A percentile compares a stretch with the other conserved stretches of the same genome.
These are phyloP conservation scores for Busseola fusca DNA, from an alignment of 2,888 invertebrate species.

Conservation along the genomic window DNA sequence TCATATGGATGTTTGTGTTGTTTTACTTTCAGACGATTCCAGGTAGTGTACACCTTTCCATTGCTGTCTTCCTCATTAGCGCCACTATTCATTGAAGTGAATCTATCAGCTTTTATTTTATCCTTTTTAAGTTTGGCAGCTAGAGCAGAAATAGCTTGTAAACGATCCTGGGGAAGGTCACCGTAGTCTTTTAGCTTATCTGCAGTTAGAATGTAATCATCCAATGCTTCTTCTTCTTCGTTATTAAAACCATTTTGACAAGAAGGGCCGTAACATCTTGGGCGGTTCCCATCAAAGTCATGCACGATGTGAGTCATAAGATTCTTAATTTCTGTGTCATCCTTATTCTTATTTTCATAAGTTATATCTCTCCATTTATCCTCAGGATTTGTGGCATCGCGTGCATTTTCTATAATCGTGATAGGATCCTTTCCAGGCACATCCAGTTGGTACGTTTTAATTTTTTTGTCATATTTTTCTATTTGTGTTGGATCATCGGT, in stretches of 20 bases:
- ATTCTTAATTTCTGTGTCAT: slow-evolving; percentile 79
- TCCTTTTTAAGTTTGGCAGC: slow-evolving; percentile 86
- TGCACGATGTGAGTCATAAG: slow-evolving; percentile 83
- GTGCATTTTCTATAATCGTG: slow-evolving; percentile 87
- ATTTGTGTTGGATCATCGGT: slow-evolving; percentile 76
- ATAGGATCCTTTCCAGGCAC: slow-evolving; percentile 89
- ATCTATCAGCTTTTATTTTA: slow-evolving; percentile 75
- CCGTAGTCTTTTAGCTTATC: slow-evolving; percentile 87
- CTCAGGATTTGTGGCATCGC: slow-evolving; percentile 59
- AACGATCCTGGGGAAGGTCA: slow-evolving; percentile 79
- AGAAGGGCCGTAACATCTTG: slow-evolving; percentile 85
- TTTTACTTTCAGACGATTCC: slow-evolving; percentile 88
- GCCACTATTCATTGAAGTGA: slow-evolving; percentile 65
- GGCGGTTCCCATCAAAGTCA: slow-evolving; percentile 76
- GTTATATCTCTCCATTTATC: slow-evolving; percentile 70
- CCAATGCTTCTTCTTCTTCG: slow-evolving; percentile 85
- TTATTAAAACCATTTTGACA: slow-evolving; percentile 80
- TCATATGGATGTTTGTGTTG: slow-evolving; percentile 90
- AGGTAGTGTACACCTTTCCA: slow-evolving; percentile 81
- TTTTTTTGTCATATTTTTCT: slow-evolving; percentile 78
- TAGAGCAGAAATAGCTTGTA: slow-evolving; percentile 83
- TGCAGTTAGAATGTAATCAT: slow-evolving; percentile 90
- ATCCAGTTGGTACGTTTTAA: slow-evolving; percentile 87
- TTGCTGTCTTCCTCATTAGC: slow-evolving; percentile 67
- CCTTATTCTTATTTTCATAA: slow-evolving; percentile 67